Conservation (phyloP, 1,140 invertebrate genomes). For the Pygmarrhopalites habei region DNA sequence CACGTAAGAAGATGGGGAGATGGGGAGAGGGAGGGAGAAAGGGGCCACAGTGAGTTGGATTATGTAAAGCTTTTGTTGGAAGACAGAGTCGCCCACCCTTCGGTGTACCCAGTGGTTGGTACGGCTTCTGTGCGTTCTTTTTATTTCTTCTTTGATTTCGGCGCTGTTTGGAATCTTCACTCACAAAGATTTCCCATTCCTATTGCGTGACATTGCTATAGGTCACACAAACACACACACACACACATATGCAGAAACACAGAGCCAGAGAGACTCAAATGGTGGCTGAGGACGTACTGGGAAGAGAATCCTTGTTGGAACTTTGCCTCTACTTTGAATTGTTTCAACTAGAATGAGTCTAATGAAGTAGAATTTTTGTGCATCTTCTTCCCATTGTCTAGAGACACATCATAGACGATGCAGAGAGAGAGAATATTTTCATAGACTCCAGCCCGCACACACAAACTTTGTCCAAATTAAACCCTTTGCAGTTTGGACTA, state of each 20-base stretch:
- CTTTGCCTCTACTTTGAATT: neutral
- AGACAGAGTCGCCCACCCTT: constrained; percentile 24
- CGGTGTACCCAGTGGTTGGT: constrained; percentile 22
- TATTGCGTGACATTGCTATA: no score
- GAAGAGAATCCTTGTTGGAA: neutral
- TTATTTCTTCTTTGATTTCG: constrained; percentile 18
- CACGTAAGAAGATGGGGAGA: neutral
- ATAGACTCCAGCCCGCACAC: no score
- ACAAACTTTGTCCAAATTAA: no score
- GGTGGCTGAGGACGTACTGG: no score
- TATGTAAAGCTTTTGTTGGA: constrained; percentile 5
- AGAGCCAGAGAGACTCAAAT: no score
- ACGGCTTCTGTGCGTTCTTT: constrained; percentile 18
- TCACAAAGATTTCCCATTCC: no score
- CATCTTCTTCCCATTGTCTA: no score
- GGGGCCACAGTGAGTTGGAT: neutral
- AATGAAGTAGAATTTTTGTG: constrained; percentile 6
- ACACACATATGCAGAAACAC: no score
- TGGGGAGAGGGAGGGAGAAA: neutral
- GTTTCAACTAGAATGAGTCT: neutral
- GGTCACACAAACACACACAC: no score
- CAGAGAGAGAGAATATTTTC: no score
- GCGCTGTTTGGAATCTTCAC: constrained; percentile 5
- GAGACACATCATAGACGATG: no score
- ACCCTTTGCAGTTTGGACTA: no score